phyloP scores from a whole-genome alignment of 2,888 invertebrate species.

The Sphaerophoria rueppellii region DNA sequence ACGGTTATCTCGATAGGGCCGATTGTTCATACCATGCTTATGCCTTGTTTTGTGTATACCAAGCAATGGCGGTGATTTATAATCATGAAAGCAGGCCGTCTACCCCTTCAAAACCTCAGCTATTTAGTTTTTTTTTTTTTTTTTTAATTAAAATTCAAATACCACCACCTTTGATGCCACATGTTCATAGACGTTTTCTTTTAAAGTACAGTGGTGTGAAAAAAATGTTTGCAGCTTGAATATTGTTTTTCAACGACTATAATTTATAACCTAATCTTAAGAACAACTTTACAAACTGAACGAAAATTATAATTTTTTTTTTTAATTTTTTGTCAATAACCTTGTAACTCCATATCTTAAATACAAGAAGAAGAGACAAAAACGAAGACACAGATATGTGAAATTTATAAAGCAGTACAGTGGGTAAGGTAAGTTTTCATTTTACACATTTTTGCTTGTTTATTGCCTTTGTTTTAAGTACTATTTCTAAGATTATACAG shows the following conservation, averaged over 20 bases:
- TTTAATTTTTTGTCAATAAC: slow-evolving; percentile 21
- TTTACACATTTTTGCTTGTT: slow-evolving; percentile 10
- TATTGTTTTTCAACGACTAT: background rate
- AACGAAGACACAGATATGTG: slow-evolving; percentile 63
- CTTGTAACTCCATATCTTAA: slow-evolving; percentile 37
- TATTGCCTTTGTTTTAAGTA: slow-evolving; percentile 50
- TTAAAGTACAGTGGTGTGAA: no score
- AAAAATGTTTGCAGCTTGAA: slow-evolving; percentile 28
- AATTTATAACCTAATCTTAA: background rate
- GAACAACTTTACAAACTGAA: background rate
- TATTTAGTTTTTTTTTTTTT: no score
- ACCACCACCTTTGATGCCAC: no score
- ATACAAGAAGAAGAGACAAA: slow-evolving; percentile 47
- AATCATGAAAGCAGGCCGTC: no score
- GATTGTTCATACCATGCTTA: no score
- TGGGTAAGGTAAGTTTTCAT: slow-evolving; percentile 27
- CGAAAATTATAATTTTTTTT: slow-evolving; percentile 8
- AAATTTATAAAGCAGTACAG: slow-evolving; percentile 43
- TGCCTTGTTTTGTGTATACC: no score
- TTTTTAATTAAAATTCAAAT: no score
- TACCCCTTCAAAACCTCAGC: no score
- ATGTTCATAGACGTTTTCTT: no score
- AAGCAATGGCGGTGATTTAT: no score
- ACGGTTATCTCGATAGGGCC: no score
- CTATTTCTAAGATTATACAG: slow-evolving; percentile 59